Conservation (phyloP, 2,888 invertebrate species). For the Aelia acuminata region DNA sequence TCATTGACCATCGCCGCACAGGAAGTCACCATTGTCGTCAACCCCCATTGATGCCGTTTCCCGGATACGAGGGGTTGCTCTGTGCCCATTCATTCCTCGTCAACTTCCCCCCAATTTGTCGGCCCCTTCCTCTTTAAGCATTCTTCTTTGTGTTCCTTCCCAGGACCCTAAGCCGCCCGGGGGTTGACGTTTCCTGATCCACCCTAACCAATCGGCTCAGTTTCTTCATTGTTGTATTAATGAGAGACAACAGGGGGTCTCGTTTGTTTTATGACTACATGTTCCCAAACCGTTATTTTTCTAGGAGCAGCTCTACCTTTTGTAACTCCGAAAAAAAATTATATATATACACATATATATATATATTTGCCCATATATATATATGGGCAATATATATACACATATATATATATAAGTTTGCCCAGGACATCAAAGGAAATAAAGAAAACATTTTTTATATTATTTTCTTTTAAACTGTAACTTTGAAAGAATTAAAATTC, state of each 20-base stretch:
- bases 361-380: no score
- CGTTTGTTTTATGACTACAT: no score
- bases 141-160: neutral
- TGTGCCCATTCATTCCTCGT: neutral
- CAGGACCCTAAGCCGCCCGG: neutral
- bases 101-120: slow-evolving; percentile 7
- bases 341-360: no score
- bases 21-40: slow-evolving; percentile 22
- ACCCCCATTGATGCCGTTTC: neutral
- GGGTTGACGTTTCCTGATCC: neutral
- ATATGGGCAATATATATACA: no score
- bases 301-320: no score
- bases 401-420: no score
- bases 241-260: neutral
- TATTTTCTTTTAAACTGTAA: no score
- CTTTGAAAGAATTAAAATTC: no score
- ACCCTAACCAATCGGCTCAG: neutral
- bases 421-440: no score
- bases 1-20: slow-evolving; percentile 18
- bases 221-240: neutral
- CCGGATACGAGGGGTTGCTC: slow-evolving; percentile 8
- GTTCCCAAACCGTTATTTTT: no score
- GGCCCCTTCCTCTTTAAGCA: neutral
- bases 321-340: no score
- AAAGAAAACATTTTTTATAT: no score